These are phyloP conservation scores for Gavialis gangeticus DNA, from an alignment of 2,113 vertebrate genomes.

Conservation along the genomic window DNA sequence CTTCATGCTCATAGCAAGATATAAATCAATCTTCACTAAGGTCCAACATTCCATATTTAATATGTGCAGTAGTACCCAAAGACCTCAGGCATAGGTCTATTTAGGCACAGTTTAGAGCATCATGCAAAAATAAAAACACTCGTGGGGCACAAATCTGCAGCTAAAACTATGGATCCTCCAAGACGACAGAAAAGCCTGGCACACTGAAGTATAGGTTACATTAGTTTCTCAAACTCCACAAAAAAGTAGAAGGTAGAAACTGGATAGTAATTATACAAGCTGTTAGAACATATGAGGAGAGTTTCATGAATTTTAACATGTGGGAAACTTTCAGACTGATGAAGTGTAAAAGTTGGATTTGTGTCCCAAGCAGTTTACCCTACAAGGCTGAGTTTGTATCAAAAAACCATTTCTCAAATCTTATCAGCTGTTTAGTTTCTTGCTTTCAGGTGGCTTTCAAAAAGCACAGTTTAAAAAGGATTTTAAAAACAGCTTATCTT, in stretches of 20 bases:
- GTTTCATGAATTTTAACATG: neutral
- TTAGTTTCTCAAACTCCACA: neutral
- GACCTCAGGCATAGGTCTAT: neutral
- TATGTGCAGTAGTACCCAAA: neutral
- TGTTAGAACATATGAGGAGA: neutral
- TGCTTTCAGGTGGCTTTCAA: too few species aligned
- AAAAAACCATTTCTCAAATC: too few species aligned
- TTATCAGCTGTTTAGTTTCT: too few species aligned
- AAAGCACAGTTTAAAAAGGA: neutral
- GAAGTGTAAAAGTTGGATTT: too few species aligned
- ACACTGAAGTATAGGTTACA: neutral
- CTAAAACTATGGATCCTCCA: neutral
- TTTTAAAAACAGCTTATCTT: neutral
- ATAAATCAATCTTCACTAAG: neutral
- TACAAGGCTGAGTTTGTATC: too few species aligned
- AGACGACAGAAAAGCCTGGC: neutral
- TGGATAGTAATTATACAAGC: neutral
- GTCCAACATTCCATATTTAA: neutral
- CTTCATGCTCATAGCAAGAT: neutral
- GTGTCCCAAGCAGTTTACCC: too few species aligned
- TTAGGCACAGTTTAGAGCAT: neutral
- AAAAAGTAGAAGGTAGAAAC: neutral
- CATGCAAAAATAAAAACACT: neutral
- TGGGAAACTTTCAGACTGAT: neutral
- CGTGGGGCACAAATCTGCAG: neutral